Conservation (phyloP, 2,113 vertebrate genomes). For the Archocentrus centrarchus region DNA sequence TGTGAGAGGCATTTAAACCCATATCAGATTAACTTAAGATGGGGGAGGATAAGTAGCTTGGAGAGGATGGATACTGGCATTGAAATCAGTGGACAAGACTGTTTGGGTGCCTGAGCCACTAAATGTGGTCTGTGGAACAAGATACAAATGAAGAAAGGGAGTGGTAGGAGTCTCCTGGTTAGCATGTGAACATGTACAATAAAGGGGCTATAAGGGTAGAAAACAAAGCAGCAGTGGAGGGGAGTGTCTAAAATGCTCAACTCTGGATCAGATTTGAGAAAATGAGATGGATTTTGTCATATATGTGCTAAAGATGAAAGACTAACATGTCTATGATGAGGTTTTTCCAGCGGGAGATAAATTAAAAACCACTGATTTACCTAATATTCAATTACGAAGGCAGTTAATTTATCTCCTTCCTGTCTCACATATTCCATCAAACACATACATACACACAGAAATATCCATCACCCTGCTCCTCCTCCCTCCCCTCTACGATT, state of each 20-base stretch:
- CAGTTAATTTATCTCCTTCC: conserved; percentile 26
- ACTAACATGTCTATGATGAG: neutral
- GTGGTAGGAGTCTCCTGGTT: neutral
- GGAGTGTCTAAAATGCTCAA: neutral
- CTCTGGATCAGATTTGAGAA: neutral
- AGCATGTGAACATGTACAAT: neutral
- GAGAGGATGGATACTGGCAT: conserved; percentile 52
- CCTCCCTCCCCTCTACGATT: neutral
- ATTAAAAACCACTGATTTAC: conserved; percentile 10
- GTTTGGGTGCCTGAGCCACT: neutral
- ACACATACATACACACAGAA: conserved; percentile 9
- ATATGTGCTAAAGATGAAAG: neutral
- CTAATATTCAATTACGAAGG: conserved; percentile 22
- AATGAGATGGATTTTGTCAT: neutral
- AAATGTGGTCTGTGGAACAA: conserved; percentile 14
- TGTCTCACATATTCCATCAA: conserved; percentile 1
- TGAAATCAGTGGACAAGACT: conserved; percentile 18
- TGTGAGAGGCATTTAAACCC: conserved; percentile 68
- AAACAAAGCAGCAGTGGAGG: neutral
- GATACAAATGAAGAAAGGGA: neutral
- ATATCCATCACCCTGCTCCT: neutral
- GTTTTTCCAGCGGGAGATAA: neutral
- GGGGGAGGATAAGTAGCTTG: conserved; percentile 65
- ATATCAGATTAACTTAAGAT: conserved; percentile 74
- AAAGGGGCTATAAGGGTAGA: neutral